phyloP scores from a whole-genome alignment of 2,888 invertebrate species.

The Rhimphoctona megacephalus region DNA sequence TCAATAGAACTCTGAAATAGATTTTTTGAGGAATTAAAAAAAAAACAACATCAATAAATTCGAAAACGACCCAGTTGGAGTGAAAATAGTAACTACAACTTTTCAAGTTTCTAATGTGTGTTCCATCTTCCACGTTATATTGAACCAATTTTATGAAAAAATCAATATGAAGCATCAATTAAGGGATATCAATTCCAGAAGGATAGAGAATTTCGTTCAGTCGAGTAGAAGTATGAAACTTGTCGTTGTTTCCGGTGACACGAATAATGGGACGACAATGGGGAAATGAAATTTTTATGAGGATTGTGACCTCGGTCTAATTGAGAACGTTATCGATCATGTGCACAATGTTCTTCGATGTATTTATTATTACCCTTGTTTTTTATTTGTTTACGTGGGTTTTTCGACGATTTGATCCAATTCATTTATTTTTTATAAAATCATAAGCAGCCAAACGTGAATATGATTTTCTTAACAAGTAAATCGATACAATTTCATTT shows the following conservation, averaged over 20 bases:
- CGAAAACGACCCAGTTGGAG: neutral
- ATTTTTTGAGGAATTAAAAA: neutral
- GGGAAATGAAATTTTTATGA: constrained; percentile 18
- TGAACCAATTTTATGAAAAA: neutral
- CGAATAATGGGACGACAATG: neutral
- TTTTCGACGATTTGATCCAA: neutral
- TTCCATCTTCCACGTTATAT: neutral
- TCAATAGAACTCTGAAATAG: neutral
- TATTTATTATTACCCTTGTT: neutral
- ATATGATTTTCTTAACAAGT: neutral
- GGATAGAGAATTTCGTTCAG: neutral
- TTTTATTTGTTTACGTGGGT: neutral
- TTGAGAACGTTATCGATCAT: constrained; percentile 20
- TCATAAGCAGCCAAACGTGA: too few relatives aligned
- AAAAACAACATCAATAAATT: neutral
- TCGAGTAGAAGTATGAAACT: neutral
- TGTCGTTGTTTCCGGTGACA: neutral
- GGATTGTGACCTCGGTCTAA: constrained; percentile 18
- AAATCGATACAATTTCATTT: neutral
- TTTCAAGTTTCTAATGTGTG: neutral
- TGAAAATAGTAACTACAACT: neutral
- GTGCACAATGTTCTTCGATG: neutral
- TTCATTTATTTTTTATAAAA: neutral
- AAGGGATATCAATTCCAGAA: neutral
- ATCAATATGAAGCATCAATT: neutral